Evolutionary conservation across 2,888 invertebrate species (phyloP), one percentile per base, ranked within the genome.

Genomic region (Lycia hirtaria): DNA sequence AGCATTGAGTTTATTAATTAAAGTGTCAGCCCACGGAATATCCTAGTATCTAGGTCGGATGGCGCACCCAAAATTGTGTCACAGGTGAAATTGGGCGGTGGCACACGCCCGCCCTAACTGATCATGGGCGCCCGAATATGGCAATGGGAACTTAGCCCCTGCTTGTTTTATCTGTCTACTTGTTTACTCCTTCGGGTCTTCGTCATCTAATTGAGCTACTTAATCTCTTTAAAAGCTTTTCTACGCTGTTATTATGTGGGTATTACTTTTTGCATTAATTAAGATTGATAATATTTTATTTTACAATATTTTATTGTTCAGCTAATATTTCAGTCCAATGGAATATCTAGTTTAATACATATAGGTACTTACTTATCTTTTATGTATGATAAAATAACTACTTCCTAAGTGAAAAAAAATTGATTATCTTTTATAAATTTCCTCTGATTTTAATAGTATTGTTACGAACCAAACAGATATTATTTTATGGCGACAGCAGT

Each of bases 1-100:
- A 57, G 64, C 61, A 61, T 59, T 62, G 48, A 62, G 65, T 64
- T 67, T 75, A 76, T 77, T 76, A 83, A 80, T 78, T 75, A 73
- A 75, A 77, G 67, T 73, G 75, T 76, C 70, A 68, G 68, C 26
- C 35, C 28, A 17, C 26, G 69, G 68, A 62, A 69, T 76, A 81
- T 73, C 76, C 64, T 67, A 61, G 64, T 79, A 82, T 80, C 72
- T 80, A 79, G 86, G 86, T 85, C 83, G 86, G 85, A 83, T 83
- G 76, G 72, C 85, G 74, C 86, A 73, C 87, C 85, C 75, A 59
- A 45, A 61, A 61, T 50, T 62, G 49, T 64, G 64, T 56, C 61
- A 49, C 47, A 50, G 54, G 58, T 49, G 45, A 45, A 47, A 45
- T 30, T 45, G 49, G 53, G 45, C 45, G 57, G 48, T 22, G 56